Percentiles rank a stretch among this genome's conserved stretches.
Evolutionary conservation across 2,113 vertebrate genomes (phyloP).

Genomic region (Carlito syrichta): DNA sequence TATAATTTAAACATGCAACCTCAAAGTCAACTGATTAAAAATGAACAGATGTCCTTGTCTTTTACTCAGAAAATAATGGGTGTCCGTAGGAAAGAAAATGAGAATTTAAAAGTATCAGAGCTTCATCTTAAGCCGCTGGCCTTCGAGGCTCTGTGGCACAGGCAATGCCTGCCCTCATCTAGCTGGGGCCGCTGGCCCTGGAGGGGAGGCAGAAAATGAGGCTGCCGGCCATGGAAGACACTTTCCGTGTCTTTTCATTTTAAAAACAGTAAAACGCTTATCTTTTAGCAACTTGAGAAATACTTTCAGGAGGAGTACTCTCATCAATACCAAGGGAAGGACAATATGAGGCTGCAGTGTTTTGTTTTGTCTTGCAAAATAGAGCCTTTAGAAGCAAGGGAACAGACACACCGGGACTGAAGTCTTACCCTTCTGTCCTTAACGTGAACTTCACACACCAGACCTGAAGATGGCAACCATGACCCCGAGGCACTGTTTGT

Average conservation of each 20-base stretch:
- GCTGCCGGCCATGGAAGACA: not conserved
- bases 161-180: conserved; percentile 54
- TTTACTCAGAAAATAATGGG: conserved; percentile 22
- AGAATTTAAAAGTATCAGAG: conserved; percentile 36
- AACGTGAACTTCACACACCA: not conserved
- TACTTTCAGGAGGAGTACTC: not conserved
- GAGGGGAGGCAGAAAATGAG: no score
- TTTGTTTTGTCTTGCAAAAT: not conserved
- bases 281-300: conserved; percentile 17
- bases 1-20: conserved; percentile 20
- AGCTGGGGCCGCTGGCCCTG: not conserved
- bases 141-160: conserved; percentile 47
- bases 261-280: not conserved
- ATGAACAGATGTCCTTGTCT: conserved; percentile 34
- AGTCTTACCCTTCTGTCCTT: not conserved
- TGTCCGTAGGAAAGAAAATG: conserved; percentile 18
- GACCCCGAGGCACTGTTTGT: not conserved
- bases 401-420: not conserved
- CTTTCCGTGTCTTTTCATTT: not conserved
- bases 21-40: conserved; percentile 37
- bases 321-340: not conserved
- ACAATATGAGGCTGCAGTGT: not conserved
- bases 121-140: conserved; percentile 23
- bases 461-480: not conserved
- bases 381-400: not conserved